These are phyloP conservation scores for Ptychobarbus kaznakovi DNA, from an alignment of 2,797 vertebrate genomes.

Conservation along the genomic window DNA sequence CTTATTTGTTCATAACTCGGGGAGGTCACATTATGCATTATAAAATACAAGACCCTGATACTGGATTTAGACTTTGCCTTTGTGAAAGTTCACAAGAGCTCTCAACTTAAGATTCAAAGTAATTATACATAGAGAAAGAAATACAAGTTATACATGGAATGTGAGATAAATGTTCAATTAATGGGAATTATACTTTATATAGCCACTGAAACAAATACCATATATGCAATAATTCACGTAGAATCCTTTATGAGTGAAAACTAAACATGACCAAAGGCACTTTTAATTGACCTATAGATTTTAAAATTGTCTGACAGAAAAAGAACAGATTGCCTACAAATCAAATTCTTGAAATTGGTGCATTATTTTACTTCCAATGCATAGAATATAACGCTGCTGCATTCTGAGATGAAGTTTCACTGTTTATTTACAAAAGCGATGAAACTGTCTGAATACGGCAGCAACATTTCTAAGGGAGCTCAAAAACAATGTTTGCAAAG, in stretches of 20 bases:
- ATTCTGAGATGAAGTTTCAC: constrained; percentile 10
- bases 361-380: constrained; percentile 16
- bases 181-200: constrained; percentile 6
- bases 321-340: neutral
- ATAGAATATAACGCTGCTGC: constrained; percentile 9
- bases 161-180: constrained; percentile 9
- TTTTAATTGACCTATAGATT: constrained; percentile 33
- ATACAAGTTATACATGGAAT: constrained; percentile 26
- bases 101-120: neutral
- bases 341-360: neutral
- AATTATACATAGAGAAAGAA: neutral
- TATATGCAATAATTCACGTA: neutral
- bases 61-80: neutral
- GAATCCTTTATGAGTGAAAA: neutral
- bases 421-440: neutral
- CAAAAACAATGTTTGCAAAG: neutral
- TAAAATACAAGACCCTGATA: constrained; percentile 19
- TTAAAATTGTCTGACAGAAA: neutral
- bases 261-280: constrained; percentile 28
- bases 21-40: neutral
- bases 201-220: constrained; percentile 19
- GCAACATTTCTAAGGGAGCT: constrained; percentile 11
- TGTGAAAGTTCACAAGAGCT: constrained; percentile 2
- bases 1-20: neutral
- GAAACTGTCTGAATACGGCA: constrained; percentile 3